These are phyloP conservation scores for Eurytoma adleriae DNA, from an alignment of 2,888 invertebrate species.

Conservation along the genomic window DNA sequence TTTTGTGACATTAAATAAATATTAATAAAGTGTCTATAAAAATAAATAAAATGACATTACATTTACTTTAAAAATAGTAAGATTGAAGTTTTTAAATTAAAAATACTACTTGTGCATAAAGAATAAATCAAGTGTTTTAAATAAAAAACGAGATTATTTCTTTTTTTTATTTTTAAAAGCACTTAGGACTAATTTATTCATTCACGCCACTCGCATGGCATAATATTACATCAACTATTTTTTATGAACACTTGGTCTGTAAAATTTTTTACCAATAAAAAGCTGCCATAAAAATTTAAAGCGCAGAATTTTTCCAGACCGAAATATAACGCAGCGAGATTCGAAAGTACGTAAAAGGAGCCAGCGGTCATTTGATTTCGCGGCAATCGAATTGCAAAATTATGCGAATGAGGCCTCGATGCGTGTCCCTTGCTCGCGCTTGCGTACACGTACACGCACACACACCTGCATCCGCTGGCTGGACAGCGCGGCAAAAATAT, in stretches of 20 bases:
- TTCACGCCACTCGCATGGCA: too few relatives aligned
- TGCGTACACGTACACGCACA: neutral
- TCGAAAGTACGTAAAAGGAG: constrained; percentile 27
- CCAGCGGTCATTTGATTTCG: constrained; percentile 17
- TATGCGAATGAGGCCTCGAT: constrained; percentile 64
- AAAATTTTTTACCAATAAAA: neutral
- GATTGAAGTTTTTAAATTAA: too few relatives aligned
- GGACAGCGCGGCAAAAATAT: constrained; percentile 24
- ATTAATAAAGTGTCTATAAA: too few relatives aligned
- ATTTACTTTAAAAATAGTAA: too few relatives aligned
- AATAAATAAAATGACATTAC: too few relatives aligned
- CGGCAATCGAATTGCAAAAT: constrained; percentile 67
- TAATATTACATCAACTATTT: too few relatives aligned
- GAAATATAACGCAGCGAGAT: constrained; percentile 12
- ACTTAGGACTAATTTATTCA: too few relatives aligned
- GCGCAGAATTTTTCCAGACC: neutral
- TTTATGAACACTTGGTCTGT: too few relatives aligned
- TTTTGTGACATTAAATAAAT: too few relatives aligned
- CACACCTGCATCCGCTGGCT: neutral
- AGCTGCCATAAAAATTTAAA: neutral
- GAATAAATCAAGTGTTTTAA: neutral
- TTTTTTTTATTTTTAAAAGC: neutral
- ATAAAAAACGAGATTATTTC: neutral
- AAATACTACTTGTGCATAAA: too few relatives aligned
- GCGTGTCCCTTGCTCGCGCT: neutral